Evolutionary conservation across 2,888 invertebrate genomes (phyloP).

Genomic region (Smittia aterrima): DNA sequence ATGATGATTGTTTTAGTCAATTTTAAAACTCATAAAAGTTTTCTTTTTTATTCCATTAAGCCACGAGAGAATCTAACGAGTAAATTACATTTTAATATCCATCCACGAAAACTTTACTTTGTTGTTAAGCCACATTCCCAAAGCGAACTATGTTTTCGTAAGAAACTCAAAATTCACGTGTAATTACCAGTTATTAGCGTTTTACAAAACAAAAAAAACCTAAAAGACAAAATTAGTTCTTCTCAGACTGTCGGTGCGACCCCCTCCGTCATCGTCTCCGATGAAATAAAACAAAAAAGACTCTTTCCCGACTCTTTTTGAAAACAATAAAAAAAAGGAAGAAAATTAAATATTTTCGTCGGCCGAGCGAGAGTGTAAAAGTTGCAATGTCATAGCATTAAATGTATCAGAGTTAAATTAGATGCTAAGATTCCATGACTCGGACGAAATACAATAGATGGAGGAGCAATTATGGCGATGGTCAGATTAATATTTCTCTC

Average conservation of each 20-base stretch:
- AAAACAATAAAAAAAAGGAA: no score
- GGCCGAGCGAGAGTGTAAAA: slow-evolving; percentile 25
- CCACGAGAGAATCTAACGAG: slow-evolving; percentile 13
- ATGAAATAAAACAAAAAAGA: not conserved
- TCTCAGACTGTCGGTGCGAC: not conserved
- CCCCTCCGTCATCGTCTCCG: not conserved
- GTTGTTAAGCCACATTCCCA: not conserved
- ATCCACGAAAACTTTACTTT: not conserved
- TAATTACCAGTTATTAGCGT: slow-evolving; percentile 35
- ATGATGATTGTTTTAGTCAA: slow-evolving; percentile 34
- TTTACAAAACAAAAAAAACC: slow-evolving; percentile 2
- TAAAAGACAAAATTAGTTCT: slow-evolving; percentile 38
- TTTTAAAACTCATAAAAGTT: slow-evolving; percentile 2
- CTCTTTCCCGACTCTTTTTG: not conserved
- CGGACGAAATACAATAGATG: not conserved
- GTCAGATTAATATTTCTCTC: slow-evolving; percentile 23
- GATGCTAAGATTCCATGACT: slow-evolving; percentile 35
- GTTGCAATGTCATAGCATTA: slow-evolving; percentile 37
- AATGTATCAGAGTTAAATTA: slow-evolving; percentile 27
- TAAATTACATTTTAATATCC: slow-evolving; percentile 39
- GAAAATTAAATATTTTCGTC: slow-evolving; percentile 10
- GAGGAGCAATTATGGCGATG: slow-evolving; percentile 15
- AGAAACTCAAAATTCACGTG: slow-evolving; percentile 21
- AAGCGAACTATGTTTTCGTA: not conserved
- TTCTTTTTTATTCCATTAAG: slow-evolving; percentile 17